Conservation (phyloP, 1,140 invertebrate species). For the Druon quercuslanigerum region DNA sequence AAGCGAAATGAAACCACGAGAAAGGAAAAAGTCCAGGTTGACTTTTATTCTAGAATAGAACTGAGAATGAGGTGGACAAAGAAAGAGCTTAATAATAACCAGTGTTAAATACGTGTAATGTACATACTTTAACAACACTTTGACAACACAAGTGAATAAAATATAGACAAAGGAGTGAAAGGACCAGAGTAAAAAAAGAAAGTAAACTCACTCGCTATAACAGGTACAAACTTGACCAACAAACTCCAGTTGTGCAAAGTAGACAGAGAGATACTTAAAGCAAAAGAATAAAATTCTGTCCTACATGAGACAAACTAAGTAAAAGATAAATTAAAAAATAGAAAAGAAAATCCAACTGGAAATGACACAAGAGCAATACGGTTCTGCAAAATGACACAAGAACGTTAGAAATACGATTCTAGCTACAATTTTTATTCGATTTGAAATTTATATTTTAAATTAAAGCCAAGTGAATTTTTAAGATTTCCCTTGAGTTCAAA, state of each 20-base stretch:
- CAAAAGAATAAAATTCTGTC: neutral
- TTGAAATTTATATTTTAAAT: no score
- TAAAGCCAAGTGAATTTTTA: no score
- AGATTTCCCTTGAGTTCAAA: no score
- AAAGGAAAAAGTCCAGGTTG: neutral
- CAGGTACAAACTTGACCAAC: slow-evolving; percentile 31
- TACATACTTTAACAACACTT: slow-evolving; percentile 7
- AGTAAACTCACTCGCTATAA: slow-evolving; percentile 32
- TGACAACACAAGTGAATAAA: slow-evolving; percentile 27
- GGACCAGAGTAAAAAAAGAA: slow-evolving; percentile 15
- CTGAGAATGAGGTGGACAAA: neutral
- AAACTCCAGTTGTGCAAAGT: slow-evolving; percentile 25
- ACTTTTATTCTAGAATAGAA: neutral
- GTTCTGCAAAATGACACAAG: neutral
- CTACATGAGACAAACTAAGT: neutral
- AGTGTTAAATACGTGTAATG: slow-evolving; percentile 34
- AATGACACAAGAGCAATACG: neutral
- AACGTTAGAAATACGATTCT: no score
- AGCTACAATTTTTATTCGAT: no score
- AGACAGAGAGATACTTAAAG: slow-evolving; percentile 8
- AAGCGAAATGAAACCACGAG: neutral
- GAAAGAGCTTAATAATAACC: slow-evolving; percentile 8
- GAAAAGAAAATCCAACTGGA: neutral
- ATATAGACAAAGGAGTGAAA: slow-evolving; percentile 22
- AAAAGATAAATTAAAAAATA: neutral